These are phyloP conservation scores for Eurystomus gularis DNA, from an alignment of 2,113 vertebrate species.

Conservation along the genomic window DNA sequence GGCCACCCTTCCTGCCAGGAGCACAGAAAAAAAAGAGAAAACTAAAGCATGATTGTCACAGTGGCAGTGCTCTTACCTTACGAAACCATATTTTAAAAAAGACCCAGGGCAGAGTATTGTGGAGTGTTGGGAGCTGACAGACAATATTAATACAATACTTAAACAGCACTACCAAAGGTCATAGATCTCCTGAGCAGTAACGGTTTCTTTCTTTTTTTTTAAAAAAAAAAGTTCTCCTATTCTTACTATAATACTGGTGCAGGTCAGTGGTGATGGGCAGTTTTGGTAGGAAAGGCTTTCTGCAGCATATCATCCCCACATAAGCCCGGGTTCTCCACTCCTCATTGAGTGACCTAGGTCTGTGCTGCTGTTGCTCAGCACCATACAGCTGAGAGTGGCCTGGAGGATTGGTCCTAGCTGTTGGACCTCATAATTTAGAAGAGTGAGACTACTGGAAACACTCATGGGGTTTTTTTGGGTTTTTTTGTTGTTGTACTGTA, in stretches of 20 bases:
- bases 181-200: not conserved
- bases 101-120: not conserved
- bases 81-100: not conserved
- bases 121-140: not conserved
- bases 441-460: not conserved
- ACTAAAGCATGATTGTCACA: not conserved
- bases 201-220: not conserved
- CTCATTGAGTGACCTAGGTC: rapidly evolving
- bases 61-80: not conserved
- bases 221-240: not conserved
- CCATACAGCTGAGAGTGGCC: not conserved
- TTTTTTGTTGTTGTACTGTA: not conserved
- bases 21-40: not conserved
- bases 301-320: not conserved
- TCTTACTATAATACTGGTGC: not conserved
- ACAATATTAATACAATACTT: not conserved
- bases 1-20: not conserved
- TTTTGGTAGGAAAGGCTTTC: not conserved
- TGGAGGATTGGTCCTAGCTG: not conserved
- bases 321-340: not conserved
- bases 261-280: not conserved
- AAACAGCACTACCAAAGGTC: not conserved
- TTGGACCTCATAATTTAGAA: not conserved
- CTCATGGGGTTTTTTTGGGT: rapidly evolving
- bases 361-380: not conserved